Conservation (phyloP, 2,888 invertebrate species). For the Aricia artaxerxes region DNA sequence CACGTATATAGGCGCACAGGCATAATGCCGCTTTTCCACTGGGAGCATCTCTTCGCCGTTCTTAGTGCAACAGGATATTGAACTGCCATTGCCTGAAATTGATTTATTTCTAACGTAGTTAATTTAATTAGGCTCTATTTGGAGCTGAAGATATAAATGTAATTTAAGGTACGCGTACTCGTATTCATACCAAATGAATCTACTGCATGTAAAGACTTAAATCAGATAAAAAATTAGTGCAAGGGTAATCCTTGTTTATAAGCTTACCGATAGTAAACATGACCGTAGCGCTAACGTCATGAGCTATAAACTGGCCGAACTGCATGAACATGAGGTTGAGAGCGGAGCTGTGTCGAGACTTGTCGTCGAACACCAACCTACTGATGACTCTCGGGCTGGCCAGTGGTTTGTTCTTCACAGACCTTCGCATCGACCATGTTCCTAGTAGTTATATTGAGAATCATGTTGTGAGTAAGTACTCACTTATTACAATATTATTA, state of each 20-base stretch:
- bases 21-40: constrained; percentile 80
- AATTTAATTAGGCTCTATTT: neutral
- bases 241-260: neutral
- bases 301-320: constrained; percentile 89
- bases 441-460: constrained; percentile 48
- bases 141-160: neutral
- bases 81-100: constrained; percentile 81
- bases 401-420: constrained; percentile 71
- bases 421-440: constrained; percentile 76
- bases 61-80: constrained; percentile 86
- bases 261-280: constrained; percentile 83
- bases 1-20: constrained; percentile 84
- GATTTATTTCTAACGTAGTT: neutral
- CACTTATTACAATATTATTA: no score
- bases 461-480: no score
- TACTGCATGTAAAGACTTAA: neutral
- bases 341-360: constrained; percentile 80
- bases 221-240: neutral
- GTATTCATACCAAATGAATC: neutral
- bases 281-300: constrained; percentile 87
- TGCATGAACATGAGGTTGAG: constrained; percentile 87
- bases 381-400: constrained; percentile 86
- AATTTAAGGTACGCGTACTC: no score
- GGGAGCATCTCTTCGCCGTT: constrained; percentile 79
- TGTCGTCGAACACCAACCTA: constrained; percentile 79